phyloP scores from a whole-genome alignment of 2,113 vertebrate species.

The rabbit (Oryctolagus cuniculus) region mOryCun1.1 NC_091432.1:201570001-201570500 shows the following conservation, averaged over 20 bases:
- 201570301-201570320: not conserved
- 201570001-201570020: not conserved
- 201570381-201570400: not conserved
- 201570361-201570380: not conserved
- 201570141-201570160: not conserved
- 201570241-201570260: not conserved
- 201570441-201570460: not conserved
- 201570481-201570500: not conserved
- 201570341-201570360: not conserved
- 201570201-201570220: not conserved
- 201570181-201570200: not conserved
- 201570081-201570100: not conserved
- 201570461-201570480: not conserved
- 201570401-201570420: not conserved
- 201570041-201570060: not conserved
- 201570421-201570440: not conserved
- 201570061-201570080: not conserved
- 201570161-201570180: not conserved
- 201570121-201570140: conserved; percentile 47
- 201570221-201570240: conserved; percentile 37
- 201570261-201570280: not conserved
- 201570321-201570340: not conserved
- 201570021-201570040: not conserved
- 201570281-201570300: conserved; percentile 1
- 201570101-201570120: not conserved